Conservation (phyloP, 2,113 vertebrate genomes). For the Promerops cafer region DNA sequence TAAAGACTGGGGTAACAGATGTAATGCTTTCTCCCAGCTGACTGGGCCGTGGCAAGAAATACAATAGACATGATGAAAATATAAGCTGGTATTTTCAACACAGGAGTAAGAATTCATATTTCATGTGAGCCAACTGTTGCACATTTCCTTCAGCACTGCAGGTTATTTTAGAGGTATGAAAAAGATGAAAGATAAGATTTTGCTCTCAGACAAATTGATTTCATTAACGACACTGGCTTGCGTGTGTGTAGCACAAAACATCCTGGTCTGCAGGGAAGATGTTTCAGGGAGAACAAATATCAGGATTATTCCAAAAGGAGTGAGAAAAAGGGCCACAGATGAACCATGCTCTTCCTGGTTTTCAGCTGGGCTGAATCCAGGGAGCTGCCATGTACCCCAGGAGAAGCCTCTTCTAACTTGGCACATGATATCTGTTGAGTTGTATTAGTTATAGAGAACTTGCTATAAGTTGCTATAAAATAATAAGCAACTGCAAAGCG, state of each 20-base stretch:
- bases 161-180: neutral
- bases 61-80: constrained; percentile 7
- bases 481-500: neutral
- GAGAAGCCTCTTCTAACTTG: neutral
- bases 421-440: neutral
- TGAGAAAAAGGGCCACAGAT: neutral
- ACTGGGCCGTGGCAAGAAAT: neutral
- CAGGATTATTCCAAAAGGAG: neutral
- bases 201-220: neutral
- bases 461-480: neutral
- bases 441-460: neutral
- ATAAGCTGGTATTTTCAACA: neutral
- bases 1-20: neutral
- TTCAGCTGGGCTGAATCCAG: neutral
- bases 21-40: neutral
- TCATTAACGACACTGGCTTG: neutral
- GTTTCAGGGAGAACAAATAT: neutral
- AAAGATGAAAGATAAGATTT: constrained; percentile 14
- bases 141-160: neutral
- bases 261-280: neutral
- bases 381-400: neutral
- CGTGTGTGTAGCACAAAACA: neutral
- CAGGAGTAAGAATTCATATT: neutral
- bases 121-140: neutral
- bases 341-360: neutral